Conservation (phyloP, 2,888 invertebrate species). For the Himalopsyche japonica region DNA sequence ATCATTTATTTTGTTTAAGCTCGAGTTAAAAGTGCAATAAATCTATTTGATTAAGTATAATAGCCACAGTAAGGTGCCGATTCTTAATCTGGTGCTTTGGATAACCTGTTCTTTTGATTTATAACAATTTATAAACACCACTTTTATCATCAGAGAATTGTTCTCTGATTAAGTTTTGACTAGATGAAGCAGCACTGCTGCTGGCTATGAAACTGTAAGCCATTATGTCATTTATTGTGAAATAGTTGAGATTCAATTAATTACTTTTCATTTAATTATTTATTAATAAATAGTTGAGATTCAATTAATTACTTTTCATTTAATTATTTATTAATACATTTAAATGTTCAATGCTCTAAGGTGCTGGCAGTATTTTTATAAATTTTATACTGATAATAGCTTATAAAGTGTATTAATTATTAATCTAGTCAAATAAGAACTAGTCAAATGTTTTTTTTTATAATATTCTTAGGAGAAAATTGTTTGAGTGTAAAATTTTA, state of each 20-base stretch:
- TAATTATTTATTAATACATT: background rate
- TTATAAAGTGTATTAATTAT: constrained; percentile 20
- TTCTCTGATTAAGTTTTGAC: too few relatives aligned
- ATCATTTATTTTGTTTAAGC: background rate
- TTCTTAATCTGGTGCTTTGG: too few relatives aligned
- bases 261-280: background rate
- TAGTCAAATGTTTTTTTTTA: constrained; percentile 37
- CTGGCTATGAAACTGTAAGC: background rate
- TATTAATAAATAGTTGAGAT: background rate
- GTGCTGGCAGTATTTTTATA: constrained; percentile 35
- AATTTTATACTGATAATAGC: constrained; percentile 28
- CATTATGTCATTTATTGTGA: background rate
- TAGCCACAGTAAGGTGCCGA: background rate
- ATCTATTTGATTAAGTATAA: background rate
- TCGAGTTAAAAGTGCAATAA: background rate
- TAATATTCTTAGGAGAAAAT: constrained; percentile 10
- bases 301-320: background rate
- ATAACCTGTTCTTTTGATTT: too few relatives aligned
- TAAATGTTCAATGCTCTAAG: constrained; percentile 28
- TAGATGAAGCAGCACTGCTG: background rate
- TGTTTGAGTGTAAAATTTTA: constrained; percentile 32
- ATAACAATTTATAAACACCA: too few relatives aligned
- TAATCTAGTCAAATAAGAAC: constrained; percentile 38
- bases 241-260: background rate
- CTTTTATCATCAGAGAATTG: too few relatives aligned